Conservation (phyloP, 2,888 invertebrate species). For the Acronicta aceris region DNA sequence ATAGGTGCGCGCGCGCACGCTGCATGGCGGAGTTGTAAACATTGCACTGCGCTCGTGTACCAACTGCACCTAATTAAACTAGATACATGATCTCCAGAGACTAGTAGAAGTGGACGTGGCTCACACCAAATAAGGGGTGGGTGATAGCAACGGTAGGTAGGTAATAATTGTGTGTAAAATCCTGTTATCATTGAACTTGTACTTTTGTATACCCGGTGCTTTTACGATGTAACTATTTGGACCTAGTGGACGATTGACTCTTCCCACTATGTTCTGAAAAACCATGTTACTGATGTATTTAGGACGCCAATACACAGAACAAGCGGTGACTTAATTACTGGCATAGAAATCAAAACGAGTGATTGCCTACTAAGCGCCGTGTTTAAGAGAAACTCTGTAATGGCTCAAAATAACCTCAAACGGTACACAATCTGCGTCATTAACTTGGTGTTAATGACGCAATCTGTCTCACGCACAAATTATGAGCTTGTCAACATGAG, state of each 20-base stretch:
- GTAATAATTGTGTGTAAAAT: too few relatives aligned
- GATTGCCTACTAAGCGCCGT: conserved; percentile 4
- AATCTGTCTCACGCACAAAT: conserved; percentile 4
- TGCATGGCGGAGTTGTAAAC: conserved; percentile 14
- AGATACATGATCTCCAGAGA: conserved; percentile 1
- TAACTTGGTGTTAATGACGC: too few relatives aligned
- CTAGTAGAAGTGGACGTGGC: too few relatives aligned
- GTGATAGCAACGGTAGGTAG: too few relatives aligned
- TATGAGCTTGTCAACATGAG: not conserved
- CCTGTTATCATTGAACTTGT: too few relatives aligned
- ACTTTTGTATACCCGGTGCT: too few relatives aligned
- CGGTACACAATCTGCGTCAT: conserved; percentile 24
- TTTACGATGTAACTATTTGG: too few relatives aligned
- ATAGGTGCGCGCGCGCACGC: conserved; percentile 1
- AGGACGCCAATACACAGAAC: too few relatives aligned
- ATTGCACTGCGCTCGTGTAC: conserved; percentile 9
- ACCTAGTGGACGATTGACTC: too few relatives aligned
- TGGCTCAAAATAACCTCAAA: conserved; percentile 8
- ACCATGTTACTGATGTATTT: too few relatives aligned
- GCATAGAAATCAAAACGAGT: conserved; percentile 13
- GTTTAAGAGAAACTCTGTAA: conserved; percentile 8
- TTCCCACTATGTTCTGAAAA: too few relatives aligned
- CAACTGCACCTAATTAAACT: conserved; percentile 30
- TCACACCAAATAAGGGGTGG: too few relatives aligned
- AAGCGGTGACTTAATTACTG: not conserved